Conservation (phyloP, 2,113 vertebrate species). For the Heliornis fulica region DNA sequence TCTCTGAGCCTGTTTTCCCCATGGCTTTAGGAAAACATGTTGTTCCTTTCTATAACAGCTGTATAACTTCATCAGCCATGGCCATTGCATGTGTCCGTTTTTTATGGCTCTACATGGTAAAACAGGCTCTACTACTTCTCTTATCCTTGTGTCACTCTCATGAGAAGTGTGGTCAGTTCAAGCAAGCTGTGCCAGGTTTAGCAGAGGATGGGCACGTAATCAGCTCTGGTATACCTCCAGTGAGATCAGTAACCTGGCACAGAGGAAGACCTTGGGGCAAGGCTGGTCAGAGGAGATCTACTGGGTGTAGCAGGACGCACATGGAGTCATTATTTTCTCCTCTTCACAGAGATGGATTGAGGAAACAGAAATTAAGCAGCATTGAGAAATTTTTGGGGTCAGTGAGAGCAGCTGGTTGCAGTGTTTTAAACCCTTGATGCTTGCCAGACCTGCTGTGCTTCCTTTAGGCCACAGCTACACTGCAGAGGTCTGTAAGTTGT, state of each 20-base stretch:
- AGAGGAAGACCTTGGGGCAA: neutral
- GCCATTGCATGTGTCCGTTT: neutral
- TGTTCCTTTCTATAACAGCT: neutral
- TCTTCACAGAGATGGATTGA: neutral
- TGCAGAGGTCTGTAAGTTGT: neutral
- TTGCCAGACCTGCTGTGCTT: neutral
- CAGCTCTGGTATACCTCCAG: neutral
- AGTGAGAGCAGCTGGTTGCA: neutral
- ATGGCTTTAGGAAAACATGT: neutral
- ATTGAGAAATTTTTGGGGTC: neutral
- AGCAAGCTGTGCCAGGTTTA: neutral
- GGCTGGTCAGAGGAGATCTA: neutral
- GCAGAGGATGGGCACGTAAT: neutral
- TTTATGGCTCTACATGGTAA: neutral
- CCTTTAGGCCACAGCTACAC: neutral
- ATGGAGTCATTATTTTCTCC: neutral
- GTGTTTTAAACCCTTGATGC: neutral
- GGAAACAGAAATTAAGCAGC: neutral
- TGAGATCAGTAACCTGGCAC: neutral
- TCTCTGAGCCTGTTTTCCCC: neutral
- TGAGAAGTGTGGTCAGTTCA: neutral
- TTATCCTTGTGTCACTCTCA: neutral
- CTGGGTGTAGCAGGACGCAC: neutral
- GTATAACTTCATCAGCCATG: neutral
- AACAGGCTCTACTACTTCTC: neutral